phyloP scores from a whole-genome alignment of 2,797 vertebrate species.

The Helicolenus hilgendorfi region DNA sequence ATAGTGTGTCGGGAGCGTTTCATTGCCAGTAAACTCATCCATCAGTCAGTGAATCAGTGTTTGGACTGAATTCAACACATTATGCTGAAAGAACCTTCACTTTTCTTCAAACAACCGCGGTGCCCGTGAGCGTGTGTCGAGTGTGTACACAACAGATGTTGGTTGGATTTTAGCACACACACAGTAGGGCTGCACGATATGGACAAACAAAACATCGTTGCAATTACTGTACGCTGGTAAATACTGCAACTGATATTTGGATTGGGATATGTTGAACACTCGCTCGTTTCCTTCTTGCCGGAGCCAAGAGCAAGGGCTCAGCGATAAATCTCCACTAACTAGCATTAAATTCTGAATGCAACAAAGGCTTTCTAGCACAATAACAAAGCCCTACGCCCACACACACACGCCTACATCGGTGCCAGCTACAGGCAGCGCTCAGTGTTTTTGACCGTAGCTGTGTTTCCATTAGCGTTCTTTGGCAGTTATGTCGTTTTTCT shows the following conservation, averaged over 20 bases:
- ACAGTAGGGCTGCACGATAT: not conserved
- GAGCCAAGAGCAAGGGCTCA: constrained; percentile 31
- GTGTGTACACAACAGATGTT: constrained; percentile 22
- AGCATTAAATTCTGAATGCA: constrained; percentile 43
- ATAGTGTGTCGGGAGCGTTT: constrained; percentile 36
- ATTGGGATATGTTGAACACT: constrained; percentile 16
- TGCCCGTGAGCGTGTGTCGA: not conserved
- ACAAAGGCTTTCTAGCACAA: constrained; percentile 45
- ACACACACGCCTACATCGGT: constrained; percentile 30
- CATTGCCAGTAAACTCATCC: constrained; percentile 44
- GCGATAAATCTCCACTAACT: constrained; percentile 23
- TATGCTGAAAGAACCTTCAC: constrained; percentile 30
- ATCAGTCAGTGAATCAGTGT: constrained; percentile 48
- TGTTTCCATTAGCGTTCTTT: constrained; percentile 47
- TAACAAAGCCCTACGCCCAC: constrained; percentile 48
- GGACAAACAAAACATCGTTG: constrained; percentile 5
- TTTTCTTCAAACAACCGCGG: constrained; percentile 40
- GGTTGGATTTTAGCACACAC: not conserved
- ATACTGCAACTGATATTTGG: constrained; percentile 33
- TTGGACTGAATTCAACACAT: constrained; percentile 47
- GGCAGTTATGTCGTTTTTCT: constrained; percentile 24
- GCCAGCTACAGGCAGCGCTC: constrained; percentile 31
- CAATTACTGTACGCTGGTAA: constrained; percentile 22
- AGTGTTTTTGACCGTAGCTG: constrained; percentile 24
- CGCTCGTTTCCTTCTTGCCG: constrained; percentile 14